These are phyloP conservation scores for Typhlomys cinereus DNA, from an alignment of 2,113 vertebrate genomes.

Conservation along the genomic window DNA sequence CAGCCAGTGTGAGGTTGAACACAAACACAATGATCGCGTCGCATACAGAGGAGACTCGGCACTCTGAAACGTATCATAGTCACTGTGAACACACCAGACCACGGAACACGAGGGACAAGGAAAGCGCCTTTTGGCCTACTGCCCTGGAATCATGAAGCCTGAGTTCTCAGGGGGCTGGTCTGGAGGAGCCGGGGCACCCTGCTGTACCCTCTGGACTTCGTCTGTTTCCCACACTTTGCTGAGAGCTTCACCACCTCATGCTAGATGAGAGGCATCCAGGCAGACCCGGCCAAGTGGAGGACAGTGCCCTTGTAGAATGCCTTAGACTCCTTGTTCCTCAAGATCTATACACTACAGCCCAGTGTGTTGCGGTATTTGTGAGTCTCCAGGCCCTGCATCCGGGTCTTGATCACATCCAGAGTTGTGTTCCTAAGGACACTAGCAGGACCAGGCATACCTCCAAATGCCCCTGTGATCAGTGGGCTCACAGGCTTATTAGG, in stretches of 20 bases:
- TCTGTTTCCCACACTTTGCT: constrained; percentile 95
- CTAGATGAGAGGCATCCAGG: constrained; percentile 96
- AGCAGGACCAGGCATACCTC: constrained; percentile 92
- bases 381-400: constrained; percentile 97
- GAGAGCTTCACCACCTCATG: constrained; percentile 97
- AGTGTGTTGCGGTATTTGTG: constrained; percentile 95
- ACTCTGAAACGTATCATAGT: neutral
- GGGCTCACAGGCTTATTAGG: constrained; percentile 93
- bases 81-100: neutral
- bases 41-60: neutral
- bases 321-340: constrained; percentile 91
- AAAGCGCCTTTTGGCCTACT: constrained; percentile 67
- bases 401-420: constrained; percentile 96
- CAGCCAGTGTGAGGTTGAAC: neutral
- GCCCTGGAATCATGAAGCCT: constrained; percentile 44
- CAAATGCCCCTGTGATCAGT: constrained; percentile 90
- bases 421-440: constrained; percentile 98
- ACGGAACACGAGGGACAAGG: neutral
- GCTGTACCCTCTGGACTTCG: constrained; percentile 77
- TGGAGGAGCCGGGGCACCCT: neutral
- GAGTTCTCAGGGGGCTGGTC: neutral
- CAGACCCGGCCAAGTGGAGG: constrained; percentile 94
- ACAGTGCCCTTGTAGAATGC: constrained; percentile 97
- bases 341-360: constrained; percentile 94
- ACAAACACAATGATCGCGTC: neutral